Base-by-base conservation (phyloP, 1,140 invertebrate genomes). In the Drosophila pandora region DNA sequence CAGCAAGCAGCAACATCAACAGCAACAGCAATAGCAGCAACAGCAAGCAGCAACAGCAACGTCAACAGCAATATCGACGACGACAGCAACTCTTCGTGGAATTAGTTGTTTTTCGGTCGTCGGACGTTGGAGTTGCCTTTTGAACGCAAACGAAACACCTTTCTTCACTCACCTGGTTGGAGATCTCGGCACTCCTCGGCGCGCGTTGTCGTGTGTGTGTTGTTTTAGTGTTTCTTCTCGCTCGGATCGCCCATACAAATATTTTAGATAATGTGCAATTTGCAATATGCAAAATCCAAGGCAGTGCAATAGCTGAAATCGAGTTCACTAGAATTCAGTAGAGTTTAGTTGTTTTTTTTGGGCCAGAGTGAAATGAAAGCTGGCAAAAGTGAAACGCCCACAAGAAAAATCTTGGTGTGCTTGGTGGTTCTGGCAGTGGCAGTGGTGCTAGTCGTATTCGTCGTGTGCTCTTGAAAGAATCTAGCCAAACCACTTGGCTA, bases 321-420 rank as follows among this genome's bases (percentile, higher is more conserved):
- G 39, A 68, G 48, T 67, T 60, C 61, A 59, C 39, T 68, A 55
- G 25, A 55, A 39, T 69, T 43, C 10, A 32, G 32, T 32, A 1
- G 2, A 17, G 32, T 2, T 47, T 12, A 4, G 3, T 13, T 37
- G 17, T 23, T 53, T 21, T 28, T 60, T 68, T 34, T 56, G 56
- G 32, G 72, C 62, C 62, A 68, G 58, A 70, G 79, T 87, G 75
- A 87, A 87, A 87, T 63, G 79, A 87, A 87, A 87, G 79, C 79
- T 83, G 79, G 79, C 79, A 87, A 88, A 87, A 87, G 83, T 87
- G 83, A 87, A 87, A 87, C 84, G 82, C 83, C 83, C 83, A 85
- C 82, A 67, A 80, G 70, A 76, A 81, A 21, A 67, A 81, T 76
- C 68, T 69, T 17, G 17, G 73, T 77, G 56, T 59, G 60, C 43